Percentiles rank a stretch among this genome's conserved stretches.
Evolutionary conservation across 2,113 vertebrate genomes (phyloP).

Genomic region (Oncorhynchus gorbuscha): DNA sequence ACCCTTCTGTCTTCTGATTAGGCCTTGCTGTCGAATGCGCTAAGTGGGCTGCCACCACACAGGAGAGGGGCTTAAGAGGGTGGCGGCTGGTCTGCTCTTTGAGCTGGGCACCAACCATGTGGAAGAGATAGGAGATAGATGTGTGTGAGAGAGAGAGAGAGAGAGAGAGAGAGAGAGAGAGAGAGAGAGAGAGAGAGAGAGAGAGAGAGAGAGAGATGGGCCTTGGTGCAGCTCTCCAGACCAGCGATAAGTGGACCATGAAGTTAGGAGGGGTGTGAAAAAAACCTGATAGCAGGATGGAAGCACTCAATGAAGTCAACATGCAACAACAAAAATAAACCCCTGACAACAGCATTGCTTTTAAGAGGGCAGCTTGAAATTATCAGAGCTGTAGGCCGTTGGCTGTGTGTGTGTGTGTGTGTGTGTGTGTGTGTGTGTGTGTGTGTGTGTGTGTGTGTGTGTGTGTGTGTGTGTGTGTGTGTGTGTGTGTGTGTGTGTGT

Average conservation of each 20-base stretch:
- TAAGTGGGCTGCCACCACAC: constrained; percentile 39
- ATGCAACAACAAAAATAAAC: constrained; percentile 31
- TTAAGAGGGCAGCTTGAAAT: constrained; percentile 56
- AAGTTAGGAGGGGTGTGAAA: constrained; percentile 56
- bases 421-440: not conserved
- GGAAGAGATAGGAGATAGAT: constrained; percentile 2
- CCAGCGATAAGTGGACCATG: constrained; percentile 71
- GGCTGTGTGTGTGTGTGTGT: constrained; percentile 8
- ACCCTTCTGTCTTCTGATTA: constrained; percentile 63
- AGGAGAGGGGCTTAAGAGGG: constrained; percentile 5
- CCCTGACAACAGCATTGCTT: constrained; percentile 56
- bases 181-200: constrained; percentile 12
- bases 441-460: constrained; percentile 22
- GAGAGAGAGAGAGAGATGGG: constrained; percentile 45
- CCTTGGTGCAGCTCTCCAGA: constrained; percentile 70
- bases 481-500: not conserved
- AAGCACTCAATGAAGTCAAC: constrained; percentile 74
- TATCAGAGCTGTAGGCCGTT: constrained; percentile 46
- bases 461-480: constrained; percentile 18
- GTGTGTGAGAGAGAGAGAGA: constrained; percentile 12
- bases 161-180: constrained; percentile 19
- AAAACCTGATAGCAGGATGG: constrained; percentile 67
- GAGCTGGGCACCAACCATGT: not conserved
- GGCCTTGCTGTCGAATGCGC: constrained; percentile 45
- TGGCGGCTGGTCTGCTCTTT: constrained; percentile 1